A percentile compares a stretch with the other conserved stretches of the same genome.
These are phyloP conservation scores for Chloroceryle amazona DNA, from an alignment of 2,797 vertebrate genomes.

Conservation along the genomic window DNA sequence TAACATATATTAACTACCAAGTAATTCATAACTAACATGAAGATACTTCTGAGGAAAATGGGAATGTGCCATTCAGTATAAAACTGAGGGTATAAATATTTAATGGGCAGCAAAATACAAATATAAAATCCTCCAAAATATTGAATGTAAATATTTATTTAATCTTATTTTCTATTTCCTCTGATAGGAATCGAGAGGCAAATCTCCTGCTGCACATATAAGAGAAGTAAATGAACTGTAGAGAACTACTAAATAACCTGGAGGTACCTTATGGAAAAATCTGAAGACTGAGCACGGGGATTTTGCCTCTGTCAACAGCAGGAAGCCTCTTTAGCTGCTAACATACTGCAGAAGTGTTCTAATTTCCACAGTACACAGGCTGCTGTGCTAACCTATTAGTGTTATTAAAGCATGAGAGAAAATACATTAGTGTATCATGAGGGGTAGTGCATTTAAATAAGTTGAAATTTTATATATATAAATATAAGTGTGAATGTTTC, in stretches of 20 bases:
- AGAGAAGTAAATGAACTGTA: slow-evolving; percentile 12
- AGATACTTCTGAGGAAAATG: background rate
- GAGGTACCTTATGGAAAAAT: slow-evolving; percentile 11
- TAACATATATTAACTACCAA: background rate
- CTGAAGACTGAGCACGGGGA: background rate
- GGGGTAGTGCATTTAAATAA: background rate
- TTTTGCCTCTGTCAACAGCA: slow-evolving; percentile 3
- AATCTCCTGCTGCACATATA: background rate
- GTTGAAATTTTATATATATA: background rate
- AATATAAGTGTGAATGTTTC: background rate
- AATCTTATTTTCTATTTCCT: background rate
- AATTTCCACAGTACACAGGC: background rate
- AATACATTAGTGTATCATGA: background rate
- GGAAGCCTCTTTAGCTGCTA: slow-evolving; percentile 20
- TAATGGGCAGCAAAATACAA: background rate
- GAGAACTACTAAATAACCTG: slow-evolving; percentile 27
- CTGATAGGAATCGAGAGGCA: background rate
- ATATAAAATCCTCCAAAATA: background rate
- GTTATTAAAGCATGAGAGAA: background rate
- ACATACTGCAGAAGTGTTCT: background rate
- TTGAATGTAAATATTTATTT: background rate
- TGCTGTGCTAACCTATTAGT: background rate
- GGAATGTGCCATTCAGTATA: background rate
- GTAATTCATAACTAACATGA: background rate
- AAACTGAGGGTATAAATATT: background rate